Percentiles rank a stretch among this genome's conserved stretches.
Conservation (phyloP, 2,888 invertebrate genomes). For the Tethea ocularis region DNA sequence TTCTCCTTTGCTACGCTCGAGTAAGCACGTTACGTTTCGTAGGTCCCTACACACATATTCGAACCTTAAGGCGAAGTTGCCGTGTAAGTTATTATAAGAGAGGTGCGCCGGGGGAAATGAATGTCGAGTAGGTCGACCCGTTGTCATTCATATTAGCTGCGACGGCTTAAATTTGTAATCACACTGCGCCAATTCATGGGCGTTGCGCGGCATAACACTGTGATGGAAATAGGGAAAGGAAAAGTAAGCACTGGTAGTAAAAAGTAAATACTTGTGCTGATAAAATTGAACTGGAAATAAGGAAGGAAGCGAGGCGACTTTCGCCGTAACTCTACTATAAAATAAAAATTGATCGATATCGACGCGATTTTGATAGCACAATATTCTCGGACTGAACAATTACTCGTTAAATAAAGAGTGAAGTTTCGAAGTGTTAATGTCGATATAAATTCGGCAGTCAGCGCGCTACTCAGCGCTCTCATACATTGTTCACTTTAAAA, state of each 20-base stretch:
- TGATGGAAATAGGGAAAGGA: slow-evolving; percentile 56
- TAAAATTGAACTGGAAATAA: slow-evolving; percentile 50
- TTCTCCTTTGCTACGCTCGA: slow-evolving; percentile 39
- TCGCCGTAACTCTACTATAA: slow-evolving; percentile 48
- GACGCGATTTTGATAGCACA: slow-evolving; percentile 42
- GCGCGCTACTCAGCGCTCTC: background rate
- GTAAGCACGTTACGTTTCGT: slow-evolving; percentile 19
- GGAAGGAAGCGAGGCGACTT: slow-evolving; percentile 44
- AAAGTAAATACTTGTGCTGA: slow-evolving; percentile 56
- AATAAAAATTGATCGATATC: slow-evolving; percentile 38
- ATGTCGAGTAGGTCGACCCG: slow-evolving; percentile 80
- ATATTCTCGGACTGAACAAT: slow-evolving; percentile 28
- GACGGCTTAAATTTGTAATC: slow-evolving; percentile 81
- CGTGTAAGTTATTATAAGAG: slow-evolving; percentile 83
- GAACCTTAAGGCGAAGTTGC: slow-evolving; percentile 77
- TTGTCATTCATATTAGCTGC: slow-evolving; percentile 83
- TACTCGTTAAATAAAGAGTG: slow-evolving; percentile 25
- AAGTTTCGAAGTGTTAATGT: slow-evolving; percentile 22
- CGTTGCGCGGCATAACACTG: slow-evolving; percentile 52
- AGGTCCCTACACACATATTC: slow-evolving; percentile 41
- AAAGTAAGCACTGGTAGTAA: slow-evolving; percentile 53
- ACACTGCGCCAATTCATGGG: slow-evolving; percentile 71
- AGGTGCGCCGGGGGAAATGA: slow-evolving; percentile 82
- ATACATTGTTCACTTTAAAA: slow-evolving; percentile 38
- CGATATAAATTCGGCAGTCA: slow-evolving; percentile 1